A percentile compares a stretch with the other conserved stretches of the same genome.
Evolutionary conservation across 2,113 vertebrate species (phyloP).

Genomic region (Numida meleagris): DNA sequence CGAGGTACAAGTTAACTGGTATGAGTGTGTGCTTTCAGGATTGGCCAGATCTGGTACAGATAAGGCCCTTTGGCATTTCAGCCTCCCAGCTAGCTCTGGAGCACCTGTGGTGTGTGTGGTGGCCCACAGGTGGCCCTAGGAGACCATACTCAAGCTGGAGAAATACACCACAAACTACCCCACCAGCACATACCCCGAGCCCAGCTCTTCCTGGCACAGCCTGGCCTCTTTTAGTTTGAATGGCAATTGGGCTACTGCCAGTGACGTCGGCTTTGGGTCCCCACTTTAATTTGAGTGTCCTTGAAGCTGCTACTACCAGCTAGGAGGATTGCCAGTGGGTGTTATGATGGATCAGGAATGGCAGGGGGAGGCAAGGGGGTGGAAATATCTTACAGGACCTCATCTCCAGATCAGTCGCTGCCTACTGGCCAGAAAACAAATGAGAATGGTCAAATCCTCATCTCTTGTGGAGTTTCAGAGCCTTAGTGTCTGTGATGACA

Average conservation of each 20-base stretch:
- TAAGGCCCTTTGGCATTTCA: not conserved
- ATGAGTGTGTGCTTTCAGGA: not conserved
- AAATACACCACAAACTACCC: not conserved
- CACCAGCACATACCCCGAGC: not conserved
- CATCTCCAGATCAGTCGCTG: not conserved
- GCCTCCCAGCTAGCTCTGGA: not conserved
- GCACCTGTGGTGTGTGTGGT: not conserved
- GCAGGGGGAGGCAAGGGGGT: not conserved
- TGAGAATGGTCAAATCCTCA: not conserved
- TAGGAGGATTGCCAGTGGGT: not conserved
- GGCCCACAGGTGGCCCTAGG: not conserved
- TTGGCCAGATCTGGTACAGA: not conserved
- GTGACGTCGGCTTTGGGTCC: not conserved
- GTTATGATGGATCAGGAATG: not conserved
- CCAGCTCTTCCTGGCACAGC: not conserved
- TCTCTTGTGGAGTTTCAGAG: not conserved
- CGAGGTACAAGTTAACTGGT: fast-evolving
- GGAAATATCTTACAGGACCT: not conserved
- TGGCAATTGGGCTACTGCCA: not conserved
- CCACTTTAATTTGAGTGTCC: not conserved
- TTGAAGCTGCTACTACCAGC: not conserved
- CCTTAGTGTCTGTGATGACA: not conserved
- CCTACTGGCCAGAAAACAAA: not conserved
- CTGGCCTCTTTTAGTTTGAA: not conserved
- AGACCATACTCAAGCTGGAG: not conserved